These are phyloP conservation scores for Nomada fucata DNA, from an alignment of 2,888 invertebrate species.

Conservation along the genomic window DNA sequence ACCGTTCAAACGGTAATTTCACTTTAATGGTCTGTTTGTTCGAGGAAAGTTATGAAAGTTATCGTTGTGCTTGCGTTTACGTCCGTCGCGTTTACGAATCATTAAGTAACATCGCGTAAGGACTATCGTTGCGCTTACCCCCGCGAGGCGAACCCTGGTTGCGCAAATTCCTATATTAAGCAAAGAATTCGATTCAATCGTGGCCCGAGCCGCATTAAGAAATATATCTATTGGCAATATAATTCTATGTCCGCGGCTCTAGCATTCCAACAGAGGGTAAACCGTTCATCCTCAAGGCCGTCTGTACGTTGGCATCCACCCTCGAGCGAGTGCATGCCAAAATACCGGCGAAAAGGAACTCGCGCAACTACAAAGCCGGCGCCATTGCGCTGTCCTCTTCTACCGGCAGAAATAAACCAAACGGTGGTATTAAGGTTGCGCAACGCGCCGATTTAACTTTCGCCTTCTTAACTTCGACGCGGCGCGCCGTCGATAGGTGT, in stretches of 20 bases:
- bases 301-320: slow-evolving; percentile 24
- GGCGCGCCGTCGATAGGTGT: background rate
- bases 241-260: background rate
- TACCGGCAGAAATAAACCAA: slow-evolving; percentile 50
- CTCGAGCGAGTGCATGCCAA: slow-evolving; percentile 39
- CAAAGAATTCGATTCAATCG: background rate
- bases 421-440: slow-evolving; percentile 42
- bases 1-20: no score
- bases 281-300: slow-evolving; percentile 40
- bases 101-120: no score
- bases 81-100: no score
- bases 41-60: no score
- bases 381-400: slow-evolving; percentile 32
- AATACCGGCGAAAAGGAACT: slow-evolving; percentile 41
- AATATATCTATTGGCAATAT: background rate
- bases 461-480: slow-evolving; percentile 20
- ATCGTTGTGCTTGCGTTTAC: no score
- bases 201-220: background rate
- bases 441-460: slow-evolving; percentile 53
- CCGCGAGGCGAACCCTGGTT: background rate
- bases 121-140: no score
- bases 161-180: background rate
- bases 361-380: slow-evolving; percentile 35
- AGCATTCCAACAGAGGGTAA: background rate
- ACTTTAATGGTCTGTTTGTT: no score